Conservation (phyloP, 2,888 invertebrate genomes). For the Euzophera pinguis region DNA sequence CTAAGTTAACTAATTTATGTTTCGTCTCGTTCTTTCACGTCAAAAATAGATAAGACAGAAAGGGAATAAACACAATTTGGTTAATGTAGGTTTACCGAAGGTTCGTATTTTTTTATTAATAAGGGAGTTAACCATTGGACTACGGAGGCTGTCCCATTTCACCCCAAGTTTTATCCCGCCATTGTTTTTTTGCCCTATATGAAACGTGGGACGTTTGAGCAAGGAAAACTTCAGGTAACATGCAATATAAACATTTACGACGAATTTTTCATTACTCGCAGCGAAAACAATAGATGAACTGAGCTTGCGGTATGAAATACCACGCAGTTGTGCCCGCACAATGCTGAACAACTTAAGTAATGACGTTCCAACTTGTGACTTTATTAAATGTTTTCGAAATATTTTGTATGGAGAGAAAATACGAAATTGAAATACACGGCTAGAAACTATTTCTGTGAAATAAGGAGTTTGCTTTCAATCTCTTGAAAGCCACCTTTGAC, state of each 20-base stretch:
- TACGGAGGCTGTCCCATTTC: neutral
- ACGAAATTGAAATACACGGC: constrained; percentile 9
- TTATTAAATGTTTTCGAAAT: constrained; percentile 12
- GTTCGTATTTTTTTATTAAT: too few species aligned
- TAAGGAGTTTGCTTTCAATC: constrained; percentile 13
- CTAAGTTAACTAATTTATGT: too few species aligned
- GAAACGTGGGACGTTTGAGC: neutral
- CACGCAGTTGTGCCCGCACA: constrained; percentile 10
- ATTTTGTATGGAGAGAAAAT: neutral
- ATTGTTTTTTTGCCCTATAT: neutral
- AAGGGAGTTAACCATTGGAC: too few species aligned
- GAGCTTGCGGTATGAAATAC: constrained; percentile 26
- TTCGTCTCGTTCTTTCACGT: too few species aligned
- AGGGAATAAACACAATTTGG: too few species aligned
- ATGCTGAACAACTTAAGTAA: constrained; percentile 12
- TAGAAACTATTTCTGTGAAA: neutral
- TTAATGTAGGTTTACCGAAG: too few species aligned
- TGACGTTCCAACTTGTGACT: constrained; percentile 9
- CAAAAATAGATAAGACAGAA: too few species aligned
- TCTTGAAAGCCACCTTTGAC: constrained; percentile 33
- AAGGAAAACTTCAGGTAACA: constrained; percentile 24
- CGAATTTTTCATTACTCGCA: constrained; percentile 55
- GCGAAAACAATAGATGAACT: constrained; percentile 51
- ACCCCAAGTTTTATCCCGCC: neutral
- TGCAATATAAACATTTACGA: constrained; percentile 39